phyloP scores from a whole-genome alignment of 1,140 invertebrate genomes.

The Micrasema minimum region DNA sequence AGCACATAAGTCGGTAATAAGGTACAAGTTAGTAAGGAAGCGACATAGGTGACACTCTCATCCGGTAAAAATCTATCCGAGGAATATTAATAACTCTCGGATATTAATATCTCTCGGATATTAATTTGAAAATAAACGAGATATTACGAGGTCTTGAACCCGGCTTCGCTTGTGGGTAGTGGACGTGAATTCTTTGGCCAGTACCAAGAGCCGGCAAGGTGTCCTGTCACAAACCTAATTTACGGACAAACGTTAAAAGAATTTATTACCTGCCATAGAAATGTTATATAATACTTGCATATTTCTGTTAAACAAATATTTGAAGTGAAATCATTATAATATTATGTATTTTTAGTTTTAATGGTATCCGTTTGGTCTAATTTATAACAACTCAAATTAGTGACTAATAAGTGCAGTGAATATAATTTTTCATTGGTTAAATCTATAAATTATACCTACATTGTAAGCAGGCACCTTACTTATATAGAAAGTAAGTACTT shows the following conservation, averaged over 20 bases:
- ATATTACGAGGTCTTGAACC: constrained; percentile 8
- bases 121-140: constrained; percentile 39
- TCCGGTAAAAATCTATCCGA: constrained; percentile 38
- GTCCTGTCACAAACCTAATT: constrained; percentile 33
- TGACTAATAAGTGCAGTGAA: too few relatives aligned
- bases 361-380: too few relatives aligned
- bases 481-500: too few relatives aligned
- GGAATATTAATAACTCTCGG: constrained; percentile 22
- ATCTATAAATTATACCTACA: too few relatives aligned
- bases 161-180: neutral
- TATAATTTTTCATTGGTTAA: too few relatives aligned
- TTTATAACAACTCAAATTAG: too few relatives aligned
- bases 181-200: constrained; percentile 21
- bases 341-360: too few relatives aligned
- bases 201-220: constrained; percentile 15
- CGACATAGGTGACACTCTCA: constrained; percentile 32
- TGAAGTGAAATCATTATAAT: too few relatives aligned
- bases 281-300: neutral
- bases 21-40: constrained; percentile 41
- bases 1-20: constrained; percentile 53
- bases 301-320: too few relatives aligned
- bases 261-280: constrained; percentile 26
- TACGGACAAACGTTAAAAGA: constrained; percentile 19
- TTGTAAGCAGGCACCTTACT: too few relatives aligned
- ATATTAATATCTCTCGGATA: constrained; percentile 24